Percentiles rank a stretch among this genome's conserved stretches.
Evolutionary conservation across 1,140 invertebrate genomes (phyloP).

Genomic region (Mesaphorura yosii): DNA sequence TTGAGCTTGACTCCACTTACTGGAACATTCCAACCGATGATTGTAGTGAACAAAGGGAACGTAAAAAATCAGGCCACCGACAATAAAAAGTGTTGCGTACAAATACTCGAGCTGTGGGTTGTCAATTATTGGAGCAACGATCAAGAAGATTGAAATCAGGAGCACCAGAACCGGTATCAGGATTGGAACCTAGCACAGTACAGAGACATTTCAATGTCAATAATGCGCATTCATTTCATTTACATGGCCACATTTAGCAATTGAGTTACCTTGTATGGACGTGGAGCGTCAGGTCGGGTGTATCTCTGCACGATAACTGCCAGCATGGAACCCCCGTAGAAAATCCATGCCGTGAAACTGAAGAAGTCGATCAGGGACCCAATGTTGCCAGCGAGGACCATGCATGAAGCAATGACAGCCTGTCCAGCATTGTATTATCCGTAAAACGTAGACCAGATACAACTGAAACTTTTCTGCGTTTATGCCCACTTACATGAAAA

Average conservation of each 20-base stretch:
- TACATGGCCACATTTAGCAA: background rate
- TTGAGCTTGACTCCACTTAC: slow-evolving; percentile 42
- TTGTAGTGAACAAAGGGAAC: slow-evolving; percentile 84
- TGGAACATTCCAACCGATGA: slow-evolving; percentile 66
- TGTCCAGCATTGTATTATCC: slow-evolving; percentile 26
- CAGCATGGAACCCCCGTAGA: slow-evolving; percentile 42
- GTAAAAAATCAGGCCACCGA: slow-evolving; percentile 78
- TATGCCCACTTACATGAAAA: slow-evolving; percentile 74
- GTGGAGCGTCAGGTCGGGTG: slow-evolving; percentile 35
- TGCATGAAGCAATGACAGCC: slow-evolving; percentile 37
- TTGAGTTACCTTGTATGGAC: slow-evolving; percentile 32
- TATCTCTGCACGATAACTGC: slow-evolving; percentile 39
- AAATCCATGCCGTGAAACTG: slow-evolving; percentile 44
- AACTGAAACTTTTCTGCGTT: background rate
- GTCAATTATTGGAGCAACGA: slow-evolving; percentile 83
- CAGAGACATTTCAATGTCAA: no score
- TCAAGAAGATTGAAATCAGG: slow-evolving; percentile 76
- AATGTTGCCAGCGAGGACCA: slow-evolving; percentile 42
- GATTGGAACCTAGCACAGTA: slow-evolving; percentile 64
- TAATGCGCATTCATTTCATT: background rate
- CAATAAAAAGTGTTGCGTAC: slow-evolving; percentile 77
- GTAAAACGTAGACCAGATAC: background rate
- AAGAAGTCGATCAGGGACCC: slow-evolving; percentile 43
- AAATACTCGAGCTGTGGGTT: slow-evolving; percentile 81
- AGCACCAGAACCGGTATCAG: slow-evolving; percentile 79